Conservation (phyloP, 2,797 vertebrate species). For the Prunella strophiata region DNA sequence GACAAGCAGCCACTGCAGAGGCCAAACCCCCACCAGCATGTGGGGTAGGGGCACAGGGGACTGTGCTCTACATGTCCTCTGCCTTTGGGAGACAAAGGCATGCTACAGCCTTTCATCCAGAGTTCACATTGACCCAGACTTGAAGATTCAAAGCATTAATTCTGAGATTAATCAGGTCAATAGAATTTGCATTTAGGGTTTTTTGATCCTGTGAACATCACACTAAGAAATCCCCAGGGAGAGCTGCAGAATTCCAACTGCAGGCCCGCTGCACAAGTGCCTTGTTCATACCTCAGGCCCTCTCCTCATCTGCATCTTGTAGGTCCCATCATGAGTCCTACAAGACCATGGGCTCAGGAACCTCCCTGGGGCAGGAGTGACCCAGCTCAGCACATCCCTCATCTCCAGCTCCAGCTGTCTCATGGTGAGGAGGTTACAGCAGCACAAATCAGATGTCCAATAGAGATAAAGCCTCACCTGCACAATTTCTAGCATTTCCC, state of each 20-base stretch:
- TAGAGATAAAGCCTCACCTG: conserved; percentile 72
- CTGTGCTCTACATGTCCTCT: rapidly evolving
- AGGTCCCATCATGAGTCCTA: neutral
- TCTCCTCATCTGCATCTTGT: neutral
- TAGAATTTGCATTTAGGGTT: neutral
- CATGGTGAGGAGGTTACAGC: neutral
- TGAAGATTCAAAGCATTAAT: neutral
- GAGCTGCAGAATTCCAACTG: neutral
- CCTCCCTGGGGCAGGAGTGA: neutral
- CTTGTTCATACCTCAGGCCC: neutral
- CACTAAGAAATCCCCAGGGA: neutral
- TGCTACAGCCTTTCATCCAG: neutral
- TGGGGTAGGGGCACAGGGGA: neutral
- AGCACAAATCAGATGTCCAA: neutral
- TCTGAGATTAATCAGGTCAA: neutral
- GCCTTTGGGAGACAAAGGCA: neutral
- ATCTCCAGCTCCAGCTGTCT: neutral
- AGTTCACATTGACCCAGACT: neutral
- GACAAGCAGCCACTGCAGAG: neutral
- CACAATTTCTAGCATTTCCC: conserved; percentile 90
- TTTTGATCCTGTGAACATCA: neutral
- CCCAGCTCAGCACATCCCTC: neutral
- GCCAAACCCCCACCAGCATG: rapidly evolving
- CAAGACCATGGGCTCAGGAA: neutral
- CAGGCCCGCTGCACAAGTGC: rapidly evolving